Base-by-base conservation (phyloP, 2,888 invertebrate species). In the Thymelicus acteon region DNA sequence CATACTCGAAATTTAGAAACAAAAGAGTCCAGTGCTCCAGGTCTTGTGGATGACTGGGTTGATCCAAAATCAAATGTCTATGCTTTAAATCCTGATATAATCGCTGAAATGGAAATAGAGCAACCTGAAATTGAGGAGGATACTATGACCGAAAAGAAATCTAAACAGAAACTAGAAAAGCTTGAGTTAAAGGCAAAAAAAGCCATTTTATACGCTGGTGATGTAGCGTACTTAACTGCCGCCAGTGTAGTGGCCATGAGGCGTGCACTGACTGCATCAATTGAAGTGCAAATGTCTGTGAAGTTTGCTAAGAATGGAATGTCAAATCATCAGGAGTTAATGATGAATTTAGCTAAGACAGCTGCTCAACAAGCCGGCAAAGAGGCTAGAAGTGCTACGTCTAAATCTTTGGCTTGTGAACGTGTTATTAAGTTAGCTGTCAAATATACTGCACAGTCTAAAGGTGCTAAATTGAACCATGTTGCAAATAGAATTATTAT, bases 321-420 rank as follows among this genome's bases (percentile, higher is more conserved):
- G 92, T 86, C 91, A 1, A 91, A 92, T 77, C 92, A 93, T 73
- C 91, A 91, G 76, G 92, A 93, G 60, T 77, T 93, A 67, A 93
- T 93, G 93, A 92, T 92, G 93, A 93, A 92, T 80, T 83, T 93
- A 68, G 93, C 93, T 0, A 93, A 91, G 73, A 92, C 93, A 7
- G 93, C 93, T 15, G 93, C 93, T 7, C 93, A 93, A 74, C 93
- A 93, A 80, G 93, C 93, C 40, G 93, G 93, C 0, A 93, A 93
- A 78, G 93, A 93, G 78, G 93, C 93, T 13, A 93, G 89, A 75
- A 90, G 86, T 77, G 93, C 93, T 3, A 80, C 89, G 0, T 92
- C 93, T 0, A 93, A 93, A 75, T 89, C 93, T 7, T 77, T 92
- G 39, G 90, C 91, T 2, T 89, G 92, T 72, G 93, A 93, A 75